These are phyloP conservation scores for Gnathonemus echidnorhynchus DNA, from an alignment of 2,113 vertebrate genomes.

Conservation along the genomic window DNA sequence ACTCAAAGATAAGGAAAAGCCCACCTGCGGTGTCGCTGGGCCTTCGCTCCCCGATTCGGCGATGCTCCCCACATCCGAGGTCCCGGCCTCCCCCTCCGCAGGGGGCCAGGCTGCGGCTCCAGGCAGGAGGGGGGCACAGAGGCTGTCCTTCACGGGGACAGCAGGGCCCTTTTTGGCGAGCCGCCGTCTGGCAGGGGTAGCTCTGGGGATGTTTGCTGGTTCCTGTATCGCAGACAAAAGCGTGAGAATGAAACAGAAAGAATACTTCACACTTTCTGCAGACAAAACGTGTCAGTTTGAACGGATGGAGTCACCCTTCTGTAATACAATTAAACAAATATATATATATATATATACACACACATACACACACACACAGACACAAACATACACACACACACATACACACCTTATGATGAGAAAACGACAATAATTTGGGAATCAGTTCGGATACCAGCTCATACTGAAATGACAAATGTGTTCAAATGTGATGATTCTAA, in stretches of 20 bases:
- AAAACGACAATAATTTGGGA: neutral
- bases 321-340: neutral
- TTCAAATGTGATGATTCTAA: neutral
- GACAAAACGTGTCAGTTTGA: neutral
- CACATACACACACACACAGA: too few relatives aligned
- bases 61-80: neutral
- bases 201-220: neutral
- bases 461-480: neutral
- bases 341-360: neutral
- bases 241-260: neutral
- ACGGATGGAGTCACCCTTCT: neutral
- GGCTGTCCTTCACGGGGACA: neutral
- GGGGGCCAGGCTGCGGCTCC: neutral
- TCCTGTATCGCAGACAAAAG: neutral
- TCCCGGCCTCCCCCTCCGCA: neutral
- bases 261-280: neutral
- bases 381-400: too few relatives aligned
- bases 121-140: neutral
- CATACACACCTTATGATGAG: neutral
- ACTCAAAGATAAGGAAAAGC: neutral
- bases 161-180: neutral
- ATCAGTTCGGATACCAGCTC: neutral
- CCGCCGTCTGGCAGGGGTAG: neutral
- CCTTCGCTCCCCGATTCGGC: neutral
- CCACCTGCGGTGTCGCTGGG: neutral